phyloP scores from a whole-genome alignment of 1,140 invertebrate species.

The Acromyrmex echinatior region DNA sequence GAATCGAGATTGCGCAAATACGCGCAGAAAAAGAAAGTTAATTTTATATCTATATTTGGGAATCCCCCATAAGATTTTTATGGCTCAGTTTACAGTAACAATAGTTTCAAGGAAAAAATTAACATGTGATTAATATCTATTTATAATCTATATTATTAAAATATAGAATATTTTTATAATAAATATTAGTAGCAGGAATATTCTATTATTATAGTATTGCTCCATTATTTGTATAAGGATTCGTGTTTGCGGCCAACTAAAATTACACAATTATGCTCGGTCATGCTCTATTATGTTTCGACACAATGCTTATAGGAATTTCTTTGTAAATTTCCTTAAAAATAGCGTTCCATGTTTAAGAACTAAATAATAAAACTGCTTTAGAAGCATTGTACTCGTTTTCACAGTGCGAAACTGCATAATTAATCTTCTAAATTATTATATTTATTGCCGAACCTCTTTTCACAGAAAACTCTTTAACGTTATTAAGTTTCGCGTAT shows the following conservation, averaged over 20 bases:
- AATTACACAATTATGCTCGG: constrained; percentile 30
- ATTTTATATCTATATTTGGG: neutral
- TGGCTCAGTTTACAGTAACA: too few species aligned
- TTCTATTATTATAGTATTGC: constrained; percentile 17
- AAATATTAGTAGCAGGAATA: constrained; percentile 26
- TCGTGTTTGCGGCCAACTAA: neutral
- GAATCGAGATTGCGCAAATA: neutral
- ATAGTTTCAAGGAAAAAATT: neutral
- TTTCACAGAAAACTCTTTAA: neutral
- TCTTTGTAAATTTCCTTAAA: neutral
- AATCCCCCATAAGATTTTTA: neutral
- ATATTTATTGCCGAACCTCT: neutral
- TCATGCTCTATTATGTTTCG: constrained; percentile 27
- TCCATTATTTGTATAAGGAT: constrained; percentile 35
- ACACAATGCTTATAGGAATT: constrained; percentile 35
- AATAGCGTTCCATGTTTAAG: neutral
- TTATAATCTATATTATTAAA: neutral
- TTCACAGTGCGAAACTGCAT: neutral
- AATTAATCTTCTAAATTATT: constrained; percentile 24
- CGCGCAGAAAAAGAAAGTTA: neutral
- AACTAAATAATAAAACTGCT: constrained; percentile 21
- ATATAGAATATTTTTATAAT: constrained; percentile 9
- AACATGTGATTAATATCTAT: neutral
- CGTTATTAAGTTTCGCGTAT: neutral
- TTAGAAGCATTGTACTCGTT: neutral